Conservation (phyloP, 2,888 invertebrate genomes). For the Seira sanloemensis region DNA sequence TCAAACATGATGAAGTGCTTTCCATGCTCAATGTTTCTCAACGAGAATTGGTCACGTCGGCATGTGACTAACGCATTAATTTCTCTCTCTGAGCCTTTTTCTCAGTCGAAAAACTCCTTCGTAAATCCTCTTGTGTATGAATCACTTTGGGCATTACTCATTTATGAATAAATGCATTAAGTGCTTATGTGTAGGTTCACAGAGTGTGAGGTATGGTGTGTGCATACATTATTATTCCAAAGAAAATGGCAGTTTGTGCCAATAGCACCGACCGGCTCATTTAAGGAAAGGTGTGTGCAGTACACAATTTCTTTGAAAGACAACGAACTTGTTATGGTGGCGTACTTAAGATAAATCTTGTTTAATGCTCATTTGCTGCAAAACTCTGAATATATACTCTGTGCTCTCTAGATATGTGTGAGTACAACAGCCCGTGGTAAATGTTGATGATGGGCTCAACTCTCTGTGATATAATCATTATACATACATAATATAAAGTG, state of each 20-base stretch:
- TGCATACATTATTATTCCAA: background rate
- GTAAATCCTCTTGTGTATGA: constrained; percentile 6
- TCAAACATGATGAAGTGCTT: constrained; percentile 34
- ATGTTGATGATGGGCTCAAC: constrained; percentile 27
- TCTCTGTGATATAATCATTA: constrained; percentile 60
- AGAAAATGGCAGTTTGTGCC: background rate
- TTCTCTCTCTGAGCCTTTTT: background rate
- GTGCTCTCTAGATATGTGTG: constrained; percentile 17
- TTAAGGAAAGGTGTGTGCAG: constrained; percentile 4
- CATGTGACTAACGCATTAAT: constrained; percentile 14
- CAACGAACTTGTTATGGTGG: constrained; percentile 49
- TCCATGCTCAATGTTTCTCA: background rate
- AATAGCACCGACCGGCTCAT: constrained; percentile 6
- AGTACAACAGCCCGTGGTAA: constrained; percentile 10
- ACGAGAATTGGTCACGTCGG: background rate
- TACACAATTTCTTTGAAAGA: constrained; percentile 44
- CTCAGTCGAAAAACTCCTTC: background rate
- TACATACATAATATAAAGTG: constrained; percentile 54
- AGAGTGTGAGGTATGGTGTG: background rate
- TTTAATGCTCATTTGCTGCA: constrained; percentile 58
- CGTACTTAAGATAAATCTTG: constrained; percentile 59
- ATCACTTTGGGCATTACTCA: constrained; percentile 10
- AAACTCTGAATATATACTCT: constrained; percentile 45
- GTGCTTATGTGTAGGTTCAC: background rate
- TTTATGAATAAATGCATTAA: constrained; percentile 1